Conservation (phyloP, 2,888 invertebrate species). For the Sinopyrophorus schimmeli region DNA sequence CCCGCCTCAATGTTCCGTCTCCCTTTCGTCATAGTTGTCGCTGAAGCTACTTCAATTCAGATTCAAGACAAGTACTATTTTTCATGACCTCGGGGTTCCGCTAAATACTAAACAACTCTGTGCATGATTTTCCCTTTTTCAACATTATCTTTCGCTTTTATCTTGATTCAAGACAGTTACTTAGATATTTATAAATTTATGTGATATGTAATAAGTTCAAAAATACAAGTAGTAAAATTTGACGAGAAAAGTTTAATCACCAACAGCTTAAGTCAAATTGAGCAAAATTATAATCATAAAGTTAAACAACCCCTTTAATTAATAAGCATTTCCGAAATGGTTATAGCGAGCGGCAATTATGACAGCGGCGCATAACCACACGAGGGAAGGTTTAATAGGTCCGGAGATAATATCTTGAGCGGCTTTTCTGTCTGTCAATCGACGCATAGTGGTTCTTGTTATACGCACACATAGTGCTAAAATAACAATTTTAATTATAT, state of each 20-base stretch:
- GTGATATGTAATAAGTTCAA: too few relatives aligned
- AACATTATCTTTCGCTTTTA: slow-evolving; percentile 41
- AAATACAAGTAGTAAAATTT: too few relatives aligned
- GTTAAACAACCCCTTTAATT: slow-evolving; percentile 33
- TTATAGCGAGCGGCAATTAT: slow-evolving; percentile 32
- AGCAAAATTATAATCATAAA: slow-evolving; percentile 31
- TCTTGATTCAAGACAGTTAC: slow-evolving; percentile 39
- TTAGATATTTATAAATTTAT: too few relatives aligned
- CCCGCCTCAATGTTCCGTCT: slow-evolving; percentile 47
- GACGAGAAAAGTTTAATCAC: slow-evolving; percentile 22
- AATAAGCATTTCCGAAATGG: slow-evolving; percentile 32
- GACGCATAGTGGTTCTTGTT: slow-evolving; percentile 17
- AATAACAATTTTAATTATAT: slow-evolving; percentile 25
- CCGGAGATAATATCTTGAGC: slow-evolving; percentile 36
- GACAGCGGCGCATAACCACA: slow-evolving; percentile 30
- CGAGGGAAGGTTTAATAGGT: slow-evolving; percentile 33
- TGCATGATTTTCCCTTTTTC: slow-evolving; percentile 42
- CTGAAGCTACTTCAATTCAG: slow-evolving; percentile 42
- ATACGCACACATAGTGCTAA: slow-evolving; percentile 24
- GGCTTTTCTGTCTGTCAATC: slow-evolving; percentile 35
- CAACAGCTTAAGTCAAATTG: slow-evolving; percentile 31
- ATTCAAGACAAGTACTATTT: slow-evolving; percentile 42
- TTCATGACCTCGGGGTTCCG: slow-evolving; percentile 39
- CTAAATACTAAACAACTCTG: slow-evolving; percentile 43
- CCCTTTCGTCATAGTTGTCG: slow-evolving; percentile 42